Evolutionary conservation across 2,113 vertebrate genomes (phyloP), one percentile per base, ranked within the genome.

Genomic region (Sula dactylatra): DNA sequence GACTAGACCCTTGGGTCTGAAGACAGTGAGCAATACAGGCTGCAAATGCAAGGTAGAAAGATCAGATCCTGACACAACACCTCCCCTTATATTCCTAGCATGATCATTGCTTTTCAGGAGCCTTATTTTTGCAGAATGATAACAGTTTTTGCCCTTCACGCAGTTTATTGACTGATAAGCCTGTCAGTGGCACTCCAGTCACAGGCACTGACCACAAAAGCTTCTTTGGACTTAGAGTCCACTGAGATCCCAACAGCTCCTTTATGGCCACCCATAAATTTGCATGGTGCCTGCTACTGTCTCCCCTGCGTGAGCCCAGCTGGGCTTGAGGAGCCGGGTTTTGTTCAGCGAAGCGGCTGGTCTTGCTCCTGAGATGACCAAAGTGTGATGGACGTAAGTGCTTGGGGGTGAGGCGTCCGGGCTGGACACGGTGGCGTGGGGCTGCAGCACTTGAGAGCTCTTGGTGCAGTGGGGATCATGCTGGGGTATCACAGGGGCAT

Each of bases 391-490:
- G 27, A 42, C 1, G 2, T 26, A 50, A 20, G 14, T 64, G 11
- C 25, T 67, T 1, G 0, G 14, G 38, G 10, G 8, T 59, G 61
- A 82, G 71, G 27, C 1, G 2, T 26, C 34, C 0, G 0, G 49
- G 18, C 10, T 82, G 61, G 64, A 54, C 0, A 1, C 1, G 6
- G 20, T 52, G 69, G 7, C 0, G 0, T 32, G 69, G 40, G 22
- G 27, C 27, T 74, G 38, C 45, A 93, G 66, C 0, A 2, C 0
- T 2, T 2, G 1, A 32, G 20, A 85, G 45, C 20, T n/a, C 42
- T 13, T 2, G 3, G 11, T 1, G 0, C 11, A 9, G n/a, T 0
- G 0, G 8, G 54, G 6, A 38, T 61, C 16, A 18, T 47, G 45
- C 58, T 59, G 64, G 3, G 3, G 3, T 69, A 32, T 77, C 52